Base-by-base conservation (phyloP, 2,797 vertebrate genomes). In the Okamejei kenojei region DNA sequence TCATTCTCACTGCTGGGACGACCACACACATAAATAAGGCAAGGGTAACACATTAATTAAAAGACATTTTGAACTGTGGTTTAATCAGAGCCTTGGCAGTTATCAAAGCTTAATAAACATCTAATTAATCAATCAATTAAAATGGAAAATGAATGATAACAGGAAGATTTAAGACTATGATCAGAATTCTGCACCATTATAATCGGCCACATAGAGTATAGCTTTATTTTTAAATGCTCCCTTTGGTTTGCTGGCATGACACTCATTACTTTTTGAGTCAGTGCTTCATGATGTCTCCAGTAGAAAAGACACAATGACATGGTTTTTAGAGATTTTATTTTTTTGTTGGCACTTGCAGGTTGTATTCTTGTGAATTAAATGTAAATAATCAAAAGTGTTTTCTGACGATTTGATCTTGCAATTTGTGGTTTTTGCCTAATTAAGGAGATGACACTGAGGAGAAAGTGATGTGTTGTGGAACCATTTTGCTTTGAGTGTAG, bases 391-490 rank as follows among this genome's bases (percentile, higher is more conserved):
- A 91, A 32, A 74, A 45, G 35, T 54, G 35, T 74, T 91, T 86
- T 21, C 29, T 91, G 35, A 45, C 26, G 32, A 68, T 91, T 45
- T 91, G 65, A 71, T 73, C 65, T 74, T 17, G 21, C 88, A 38
- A 23, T 88, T 88, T 88, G 58, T 88, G 35, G 84, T 65, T 88
- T 88, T 11, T 88, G n/a, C 61, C 61, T 68, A 88, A 88, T 88
- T 68, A 88, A 65, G 29, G 61, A 32, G 61, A 65, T 68, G 61
- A 19, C 38, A 73, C 90, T 35, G 5, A 26, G 13, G 68, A 54
- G 90, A 73, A 26, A 45, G 23, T 10, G 35, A 91, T 68, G 4
- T 38, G 7, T 0, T 74, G n/a, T 54, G 35, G 74, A 65, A 88
- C 10, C 21, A 26, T 45, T 74, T 91, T 35, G 26, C 21, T 71